phyloP scores from a whole-genome alignment of 2,888 invertebrate genomes.

The Hartigia nigra region DNA sequence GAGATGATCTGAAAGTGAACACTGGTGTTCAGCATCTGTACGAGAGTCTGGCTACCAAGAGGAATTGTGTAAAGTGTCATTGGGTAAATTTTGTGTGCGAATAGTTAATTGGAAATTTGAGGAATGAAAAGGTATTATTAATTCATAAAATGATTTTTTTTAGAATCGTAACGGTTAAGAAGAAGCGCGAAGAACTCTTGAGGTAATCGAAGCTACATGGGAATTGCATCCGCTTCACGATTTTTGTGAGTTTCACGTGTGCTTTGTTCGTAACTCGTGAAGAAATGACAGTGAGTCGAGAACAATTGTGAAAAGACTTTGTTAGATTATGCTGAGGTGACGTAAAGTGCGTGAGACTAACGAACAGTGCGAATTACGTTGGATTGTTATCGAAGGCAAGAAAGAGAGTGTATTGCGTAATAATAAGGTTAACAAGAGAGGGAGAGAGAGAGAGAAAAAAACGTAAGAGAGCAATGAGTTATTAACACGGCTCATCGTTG shows the following conservation, averaged over 20 bases:
- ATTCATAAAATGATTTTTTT: not conserved
- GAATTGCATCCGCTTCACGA: not conserved
- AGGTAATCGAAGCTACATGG: not conserved
- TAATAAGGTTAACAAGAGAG: not conserved
- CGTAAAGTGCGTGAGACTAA: not conserved
- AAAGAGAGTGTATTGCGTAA: not conserved
- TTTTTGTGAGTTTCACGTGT: not conserved
- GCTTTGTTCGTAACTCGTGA: not conserved
- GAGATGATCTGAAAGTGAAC: not conserved
- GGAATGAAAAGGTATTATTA: not conserved
- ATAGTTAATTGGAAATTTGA: no score
- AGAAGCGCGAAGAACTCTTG: not conserved
- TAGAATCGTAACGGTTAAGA: not conserved
- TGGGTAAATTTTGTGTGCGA: no score
- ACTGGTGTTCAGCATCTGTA: not conserved
- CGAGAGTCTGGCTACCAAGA: not conserved
- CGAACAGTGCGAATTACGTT: not conserved
- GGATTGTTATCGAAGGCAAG: not conserved
- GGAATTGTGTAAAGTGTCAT: not conserved
- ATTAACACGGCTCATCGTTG: not conserved
- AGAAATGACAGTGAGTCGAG: not conserved
- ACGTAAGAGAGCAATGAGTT: not conserved
- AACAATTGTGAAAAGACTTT: not conserved
- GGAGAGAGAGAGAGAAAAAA: not conserved
- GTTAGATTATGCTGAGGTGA: not conserved